Conservation (phyloP, 2,888 invertebrate genomes). For the Augiades crinisus region DNA sequence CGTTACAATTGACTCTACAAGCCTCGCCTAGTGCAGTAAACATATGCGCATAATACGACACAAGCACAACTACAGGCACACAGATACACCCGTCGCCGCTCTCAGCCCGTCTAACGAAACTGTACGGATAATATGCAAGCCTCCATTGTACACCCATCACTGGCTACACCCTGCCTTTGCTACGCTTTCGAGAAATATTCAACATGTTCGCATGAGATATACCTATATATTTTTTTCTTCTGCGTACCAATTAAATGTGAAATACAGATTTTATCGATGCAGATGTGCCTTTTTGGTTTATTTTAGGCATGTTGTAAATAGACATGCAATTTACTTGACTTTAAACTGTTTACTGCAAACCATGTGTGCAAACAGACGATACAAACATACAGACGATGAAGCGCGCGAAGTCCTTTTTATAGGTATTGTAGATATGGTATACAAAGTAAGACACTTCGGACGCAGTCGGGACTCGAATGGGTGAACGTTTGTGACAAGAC, state of each 20-base stretch:
- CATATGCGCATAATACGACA: conserved; percentile 8
- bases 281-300: too few species aligned
- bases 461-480: too few species aligned
- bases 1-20: background rate
- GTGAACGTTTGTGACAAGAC: too few species aligned
- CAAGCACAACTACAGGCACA: background rate
- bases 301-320: too few species aligned
- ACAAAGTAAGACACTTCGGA: too few species aligned
- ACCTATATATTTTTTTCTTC: background rate
- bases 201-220: background rate
- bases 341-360: too few species aligned
- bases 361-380: too few species aligned
- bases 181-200: background rate
- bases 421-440: too few species aligned
- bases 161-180: conserved; percentile 6
- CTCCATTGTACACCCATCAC: conserved; percentile 14
- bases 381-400: too few species aligned
- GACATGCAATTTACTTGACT: too few species aligned
- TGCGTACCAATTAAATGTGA: background rate
- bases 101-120: conserved; percentile 18
- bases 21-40: conserved; percentile 2
- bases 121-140: conserved; percentile 21
- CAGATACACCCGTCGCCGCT: conserved; percentile 2
- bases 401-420: too few species aligned
- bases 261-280: too few species aligned